These are phyloP conservation scores for Euura saliciscinereae DNA, from an alignment of 1,140 invertebrate species.

Conservation along the genomic window DNA sequence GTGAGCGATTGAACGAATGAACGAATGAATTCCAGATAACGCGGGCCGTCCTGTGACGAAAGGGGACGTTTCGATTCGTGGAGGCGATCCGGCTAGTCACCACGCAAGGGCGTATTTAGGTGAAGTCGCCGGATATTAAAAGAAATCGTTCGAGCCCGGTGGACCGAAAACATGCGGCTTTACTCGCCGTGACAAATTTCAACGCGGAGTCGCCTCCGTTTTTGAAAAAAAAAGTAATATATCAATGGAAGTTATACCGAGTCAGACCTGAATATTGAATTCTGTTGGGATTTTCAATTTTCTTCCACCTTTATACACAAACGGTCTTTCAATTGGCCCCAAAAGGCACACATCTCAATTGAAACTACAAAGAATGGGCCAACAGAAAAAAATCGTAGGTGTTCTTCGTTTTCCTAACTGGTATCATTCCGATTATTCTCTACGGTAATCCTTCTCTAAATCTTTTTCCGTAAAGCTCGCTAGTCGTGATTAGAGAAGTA, in stretches of 20 bases:
- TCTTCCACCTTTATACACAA: neutral
- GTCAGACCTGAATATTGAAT: neutral
- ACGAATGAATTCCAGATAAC: neutral
- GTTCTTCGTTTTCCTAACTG: too few species aligned
- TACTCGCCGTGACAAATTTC: neutral
- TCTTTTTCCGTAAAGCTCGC: neutral
- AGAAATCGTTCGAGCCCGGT: neutral
- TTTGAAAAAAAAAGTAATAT: neutral
- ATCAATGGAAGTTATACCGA: neutral
- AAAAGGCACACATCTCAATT: too few species aligned
- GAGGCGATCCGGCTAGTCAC: neutral
- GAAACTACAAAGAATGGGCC: too few species aligned
- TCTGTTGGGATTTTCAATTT: neutral
- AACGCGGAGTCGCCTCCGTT: neutral
- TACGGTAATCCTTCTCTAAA: neutral
- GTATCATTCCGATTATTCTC: neutral
- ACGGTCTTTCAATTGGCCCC: too few species aligned
- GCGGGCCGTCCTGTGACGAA: neutral
- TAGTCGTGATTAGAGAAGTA: slow-evolving; percentile 1
- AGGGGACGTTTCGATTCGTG: neutral
- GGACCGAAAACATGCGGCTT: neutral
- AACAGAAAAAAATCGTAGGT: too few species aligned
- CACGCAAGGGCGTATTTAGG: neutral
- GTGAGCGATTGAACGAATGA: neutral
- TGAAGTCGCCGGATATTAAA: neutral